These are phyloP conservation scores for Climacteris rufus DNA, from an alignment of 2,113 vertebrate genomes.

Conservation along the genomic window DNA sequence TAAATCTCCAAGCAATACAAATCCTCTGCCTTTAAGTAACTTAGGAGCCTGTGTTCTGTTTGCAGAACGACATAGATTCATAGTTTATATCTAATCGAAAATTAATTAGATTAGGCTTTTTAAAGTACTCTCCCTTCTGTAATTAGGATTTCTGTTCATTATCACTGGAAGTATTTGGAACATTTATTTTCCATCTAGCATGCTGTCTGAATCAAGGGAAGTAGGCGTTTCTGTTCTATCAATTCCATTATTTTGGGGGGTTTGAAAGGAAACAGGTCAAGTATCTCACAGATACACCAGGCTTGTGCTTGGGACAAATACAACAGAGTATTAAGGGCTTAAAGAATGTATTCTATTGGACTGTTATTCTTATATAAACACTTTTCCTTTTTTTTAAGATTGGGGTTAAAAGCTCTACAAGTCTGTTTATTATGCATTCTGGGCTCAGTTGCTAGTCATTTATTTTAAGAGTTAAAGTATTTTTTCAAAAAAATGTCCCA, in stretches of 20 bases:
- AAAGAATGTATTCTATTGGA: neutral
- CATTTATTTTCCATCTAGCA: neutral
- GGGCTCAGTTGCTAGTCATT: neutral
- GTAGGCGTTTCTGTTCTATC: neutral
- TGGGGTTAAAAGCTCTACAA: neutral
- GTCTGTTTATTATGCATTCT: constrained; percentile 6
- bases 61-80: neutral
- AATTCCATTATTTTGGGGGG: neutral
- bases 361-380: neutral
- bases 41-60: neutral
- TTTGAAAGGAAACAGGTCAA: neutral
- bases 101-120: neutral
- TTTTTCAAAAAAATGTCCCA: neutral
- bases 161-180: neutral
- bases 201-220: neutral
- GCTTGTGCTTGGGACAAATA: neutral
- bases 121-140: neutral
- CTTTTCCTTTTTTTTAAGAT: neutral
- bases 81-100: neutral
- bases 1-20: neutral
- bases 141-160: neutral
- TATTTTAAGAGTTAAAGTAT: constrained; percentile 6
- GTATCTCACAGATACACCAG: neutral
- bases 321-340: neutral
- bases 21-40: neutral